phyloP scores from a whole-genome alignment of 92 coral and sea anemone genomes.

The Pocillopora grandis region DNA sequence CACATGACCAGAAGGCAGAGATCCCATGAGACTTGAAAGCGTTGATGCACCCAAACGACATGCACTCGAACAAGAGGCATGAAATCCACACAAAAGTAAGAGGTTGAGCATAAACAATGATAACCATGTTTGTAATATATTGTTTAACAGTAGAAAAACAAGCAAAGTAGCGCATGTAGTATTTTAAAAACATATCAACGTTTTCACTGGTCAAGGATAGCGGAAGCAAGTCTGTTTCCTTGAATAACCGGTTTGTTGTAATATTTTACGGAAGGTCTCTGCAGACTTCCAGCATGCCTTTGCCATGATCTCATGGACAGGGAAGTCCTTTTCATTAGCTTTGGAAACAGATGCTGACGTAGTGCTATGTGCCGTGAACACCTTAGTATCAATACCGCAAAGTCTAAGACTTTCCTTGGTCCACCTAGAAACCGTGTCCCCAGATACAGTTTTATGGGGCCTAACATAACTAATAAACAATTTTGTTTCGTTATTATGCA shows the following conservation, averaged over 20 bases:
- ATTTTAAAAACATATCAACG: background rate
- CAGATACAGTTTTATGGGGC: constrained; percentile 19
- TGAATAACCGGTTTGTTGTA: constrained; percentile 34
- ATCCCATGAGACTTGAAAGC: constrained; percentile 62
- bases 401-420: background rate
- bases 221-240: constrained; percentile 15
- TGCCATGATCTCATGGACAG: constrained; percentile 32
- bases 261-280: constrained; percentile 25
- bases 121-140: background rate
- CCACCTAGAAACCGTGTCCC: constrained; percentile 33
- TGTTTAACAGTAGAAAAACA: background rate
- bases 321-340: constrained; percentile 34
- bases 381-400: constrained; percentile 41
- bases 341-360: constrained; percentile 54
- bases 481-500: constrained; percentile 3
- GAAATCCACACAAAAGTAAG: background rate
- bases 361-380: constrained; percentile 52
- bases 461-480: constrained; percentile 1
- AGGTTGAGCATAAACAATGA: background rate
- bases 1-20: constrained; percentile 48
- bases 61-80: constrained; percentile 5
- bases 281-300: constrained; percentile 44
- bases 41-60: constrained; percentile 1
- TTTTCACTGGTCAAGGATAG: background rate
- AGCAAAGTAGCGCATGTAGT: background rate